phyloP scores from a whole-genome alignment of 2,113 vertebrate species.

The Axis porcinus region DNA sequence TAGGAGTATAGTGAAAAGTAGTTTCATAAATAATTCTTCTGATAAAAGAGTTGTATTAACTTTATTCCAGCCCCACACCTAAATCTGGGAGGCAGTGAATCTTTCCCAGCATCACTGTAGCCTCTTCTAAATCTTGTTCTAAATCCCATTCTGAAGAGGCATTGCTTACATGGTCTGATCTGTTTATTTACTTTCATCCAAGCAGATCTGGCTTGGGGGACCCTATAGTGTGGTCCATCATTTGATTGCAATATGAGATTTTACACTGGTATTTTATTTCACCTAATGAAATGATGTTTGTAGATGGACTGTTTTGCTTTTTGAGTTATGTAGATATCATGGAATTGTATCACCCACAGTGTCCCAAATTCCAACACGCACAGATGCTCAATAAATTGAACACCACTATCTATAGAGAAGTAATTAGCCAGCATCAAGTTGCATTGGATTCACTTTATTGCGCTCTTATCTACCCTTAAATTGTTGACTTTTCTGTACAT shows the following conservation, averaged over 20 bases:
- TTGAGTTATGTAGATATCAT: constrained; percentile 59
- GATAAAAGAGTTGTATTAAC: background rate
- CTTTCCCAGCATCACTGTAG: background rate
- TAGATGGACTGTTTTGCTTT: constrained; percentile 36
- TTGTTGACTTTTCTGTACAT: constrained; percentile 13
- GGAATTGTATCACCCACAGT: constrained; percentile 55
- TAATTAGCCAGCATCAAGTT: constrained; percentile 62
- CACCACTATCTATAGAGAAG: constrained; percentile 64
- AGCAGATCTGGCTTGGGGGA: background rate
- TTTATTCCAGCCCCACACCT: background rate
- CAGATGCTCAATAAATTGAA: constrained; percentile 76
- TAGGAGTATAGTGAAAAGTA: background rate
- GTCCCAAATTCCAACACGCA: constrained; percentile 72
- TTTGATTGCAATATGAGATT: constrained; percentile 59
- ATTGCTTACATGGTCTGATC: background rate
- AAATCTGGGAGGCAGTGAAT: background rate
- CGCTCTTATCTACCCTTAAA: constrained; percentile 51
- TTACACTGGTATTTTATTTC: constrained; percentile 33
- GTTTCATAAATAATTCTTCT: background rate
- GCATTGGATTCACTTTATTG: constrained; percentile 41
- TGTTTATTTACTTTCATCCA: constrained; percentile 37
- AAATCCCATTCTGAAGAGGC: background rate
- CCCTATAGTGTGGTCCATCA: background rate
- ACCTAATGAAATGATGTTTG: constrained; percentile 57
- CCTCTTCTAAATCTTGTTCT: background rate